Conservation (phyloP, 1,140 invertebrate species). For the Drosophila equinoxialis region DNA sequence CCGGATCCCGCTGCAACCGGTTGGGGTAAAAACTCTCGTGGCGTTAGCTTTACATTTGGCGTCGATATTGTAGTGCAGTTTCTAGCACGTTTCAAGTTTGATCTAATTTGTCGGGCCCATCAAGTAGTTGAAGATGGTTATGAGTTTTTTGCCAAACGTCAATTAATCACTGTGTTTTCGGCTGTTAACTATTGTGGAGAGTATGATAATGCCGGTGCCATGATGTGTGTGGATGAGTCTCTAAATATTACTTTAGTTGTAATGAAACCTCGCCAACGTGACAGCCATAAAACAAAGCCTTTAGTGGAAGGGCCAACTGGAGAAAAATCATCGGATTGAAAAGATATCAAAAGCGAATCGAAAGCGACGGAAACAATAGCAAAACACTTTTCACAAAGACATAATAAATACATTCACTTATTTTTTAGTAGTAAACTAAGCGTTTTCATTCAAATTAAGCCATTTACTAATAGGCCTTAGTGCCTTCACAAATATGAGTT, state of each 20-base stretch:
- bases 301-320: background rate
- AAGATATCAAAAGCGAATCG: no score
- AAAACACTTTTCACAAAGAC: no score
- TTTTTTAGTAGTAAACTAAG: no score
- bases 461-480: no score
- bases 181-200: constrained; percentile 88
- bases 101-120: constrained; percentile 97
- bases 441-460: no score
- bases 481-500: no score
- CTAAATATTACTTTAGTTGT: constrained; percentile 96
- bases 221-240: constrained; percentile 99
- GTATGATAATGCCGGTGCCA: constrained; percentile 98
- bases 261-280: constrained; percentile 33
- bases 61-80: constrained; percentile 96
- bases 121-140: constrained; percentile 99
- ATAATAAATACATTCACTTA: no score
- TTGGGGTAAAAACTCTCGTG: constrained; percentile 97
- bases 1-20: constrained; percentile 94
- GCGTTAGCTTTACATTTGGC: constrained; percentile 97
- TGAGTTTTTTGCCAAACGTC: constrained; percentile 98
- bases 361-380: no score
- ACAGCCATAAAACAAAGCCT: background rate
- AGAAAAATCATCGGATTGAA: background rate
- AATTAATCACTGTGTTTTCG: constrained; percentile 98
- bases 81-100: constrained; percentile 95